Percentiles rank a stretch among this genome's conserved stretches.
phyloP scores from a whole-genome alignment of 2,888 invertebrate species.

The Eupithecia exiguata region DNA sequence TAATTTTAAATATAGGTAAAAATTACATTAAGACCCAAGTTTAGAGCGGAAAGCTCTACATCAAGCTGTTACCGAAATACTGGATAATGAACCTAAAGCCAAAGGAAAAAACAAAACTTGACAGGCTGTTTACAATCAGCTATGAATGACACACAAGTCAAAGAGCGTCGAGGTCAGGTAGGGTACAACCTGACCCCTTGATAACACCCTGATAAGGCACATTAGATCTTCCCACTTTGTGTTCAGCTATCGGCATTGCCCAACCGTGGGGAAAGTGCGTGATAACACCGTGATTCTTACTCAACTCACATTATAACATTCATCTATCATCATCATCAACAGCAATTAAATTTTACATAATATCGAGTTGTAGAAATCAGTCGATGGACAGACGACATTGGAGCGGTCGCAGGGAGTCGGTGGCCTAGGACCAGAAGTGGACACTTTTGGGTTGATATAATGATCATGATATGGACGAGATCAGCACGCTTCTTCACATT shows the following conservation, averaged over 20 bases:
- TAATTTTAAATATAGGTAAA: background rate
- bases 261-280: slow-evolving; percentile 7
- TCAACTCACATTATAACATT: background rate
- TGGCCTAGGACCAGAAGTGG: no score
- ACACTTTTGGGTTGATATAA: no score
- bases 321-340: background rate
- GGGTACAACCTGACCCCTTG: slow-evolving; percentile 19
- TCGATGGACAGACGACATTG: no score
- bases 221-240: slow-evolving; percentile 19
- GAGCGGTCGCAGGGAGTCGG: no score
- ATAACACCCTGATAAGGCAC: slow-evolving; percentile 20
- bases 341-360: no score
- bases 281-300: background rate
- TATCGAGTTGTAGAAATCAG: no score
- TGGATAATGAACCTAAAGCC: background rate
- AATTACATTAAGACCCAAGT: background rate
- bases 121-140: background rate
- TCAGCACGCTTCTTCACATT: no score
- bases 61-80: background rate
- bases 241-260: slow-evolving; percentile 18
- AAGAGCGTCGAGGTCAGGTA: slow-evolving; percentile 24
- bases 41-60: background rate
- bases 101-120: background rate
- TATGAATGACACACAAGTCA: slow-evolving; percentile 8
- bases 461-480: no score